These are phyloP conservation scores for Zygaena filipendulae DNA, from an alignment of 2,888 invertebrate species.

Conservation along the genomic window DNA sequence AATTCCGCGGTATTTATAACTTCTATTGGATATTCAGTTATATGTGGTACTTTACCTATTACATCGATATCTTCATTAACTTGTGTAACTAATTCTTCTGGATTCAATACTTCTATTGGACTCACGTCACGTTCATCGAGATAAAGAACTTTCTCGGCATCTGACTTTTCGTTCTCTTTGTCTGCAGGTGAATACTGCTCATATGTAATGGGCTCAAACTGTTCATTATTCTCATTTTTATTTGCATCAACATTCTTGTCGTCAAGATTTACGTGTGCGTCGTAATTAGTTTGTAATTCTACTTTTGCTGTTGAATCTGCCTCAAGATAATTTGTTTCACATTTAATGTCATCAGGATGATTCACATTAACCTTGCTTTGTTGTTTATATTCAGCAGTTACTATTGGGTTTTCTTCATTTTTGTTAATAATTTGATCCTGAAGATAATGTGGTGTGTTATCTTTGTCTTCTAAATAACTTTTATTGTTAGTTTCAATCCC, in stretches of 20 bases:
- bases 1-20: conserved; percentile 23
- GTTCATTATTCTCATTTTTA: neutral
- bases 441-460: neutral
- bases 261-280: neutral
- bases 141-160: conserved; percentile 15
- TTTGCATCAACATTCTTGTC: no score
- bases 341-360: no score
- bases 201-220: neutral
- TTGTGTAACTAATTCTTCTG: conserved; percentile 15
- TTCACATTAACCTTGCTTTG: neutral
- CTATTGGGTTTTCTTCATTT: neutral
- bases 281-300: neutral
- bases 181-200: conserved; percentile 22
- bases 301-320: neutral
- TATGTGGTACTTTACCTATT: conserved; percentile 8
- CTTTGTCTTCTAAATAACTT: neutral
- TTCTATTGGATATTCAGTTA: conserved; percentile 21
- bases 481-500: neutral
- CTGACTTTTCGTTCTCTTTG: conserved; percentile 10
- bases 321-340: no score
- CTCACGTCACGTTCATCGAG: conserved; percentile 17
- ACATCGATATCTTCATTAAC: conserved; percentile 12
- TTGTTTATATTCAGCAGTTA: neutral
- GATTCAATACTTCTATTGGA: conserved; percentile 15
- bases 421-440: neutral